These are phyloP conservation scores for Oreamnos americanus DNA, from an alignment of 2,113 vertebrate species.

Conservation along the genomic window DNA sequence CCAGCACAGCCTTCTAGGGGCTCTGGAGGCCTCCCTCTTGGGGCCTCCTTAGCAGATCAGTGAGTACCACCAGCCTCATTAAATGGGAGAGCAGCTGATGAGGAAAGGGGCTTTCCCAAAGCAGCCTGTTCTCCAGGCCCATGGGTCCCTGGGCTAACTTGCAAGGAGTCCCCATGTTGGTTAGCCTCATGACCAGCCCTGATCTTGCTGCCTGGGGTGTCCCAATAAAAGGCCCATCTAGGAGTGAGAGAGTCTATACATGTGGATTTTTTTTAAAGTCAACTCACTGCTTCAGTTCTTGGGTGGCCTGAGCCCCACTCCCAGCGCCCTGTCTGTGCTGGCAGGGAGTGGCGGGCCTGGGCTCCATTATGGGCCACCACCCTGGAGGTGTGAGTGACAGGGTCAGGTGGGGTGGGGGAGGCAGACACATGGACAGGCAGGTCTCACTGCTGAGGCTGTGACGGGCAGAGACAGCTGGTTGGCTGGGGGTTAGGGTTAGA, in stretches of 20 bases:
- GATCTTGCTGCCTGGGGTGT: background rate
- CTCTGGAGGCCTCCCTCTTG: background rate
- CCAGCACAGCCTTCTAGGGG: background rate
- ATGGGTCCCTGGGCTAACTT: background rate
- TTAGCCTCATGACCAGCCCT: background rate
- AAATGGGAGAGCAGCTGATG: background rate
- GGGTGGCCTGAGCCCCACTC: background rate
- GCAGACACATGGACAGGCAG: background rate
- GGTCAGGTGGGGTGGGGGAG: constrained; percentile 30
- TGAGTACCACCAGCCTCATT: background rate
- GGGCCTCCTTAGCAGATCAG: background rate
- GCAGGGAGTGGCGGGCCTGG: background rate
- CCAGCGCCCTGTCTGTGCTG: background rate
- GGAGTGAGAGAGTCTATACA: background rate
- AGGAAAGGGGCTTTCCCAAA: background rate
- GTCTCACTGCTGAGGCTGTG: background rate
- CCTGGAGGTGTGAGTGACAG: constrained; percentile 65
- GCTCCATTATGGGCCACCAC: background rate
- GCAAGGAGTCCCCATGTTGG: background rate
- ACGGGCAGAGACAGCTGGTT: constrained; percentile 68
- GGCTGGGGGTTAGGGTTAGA: background rate
- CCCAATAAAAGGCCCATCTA: background rate
- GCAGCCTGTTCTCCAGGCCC: background rate
- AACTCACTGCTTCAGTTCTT: background rate
- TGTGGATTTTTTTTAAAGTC: background rate